Base-by-base conservation (phyloP, 2,113 vertebrate species). In the Plotosus lineatus region DNA sequence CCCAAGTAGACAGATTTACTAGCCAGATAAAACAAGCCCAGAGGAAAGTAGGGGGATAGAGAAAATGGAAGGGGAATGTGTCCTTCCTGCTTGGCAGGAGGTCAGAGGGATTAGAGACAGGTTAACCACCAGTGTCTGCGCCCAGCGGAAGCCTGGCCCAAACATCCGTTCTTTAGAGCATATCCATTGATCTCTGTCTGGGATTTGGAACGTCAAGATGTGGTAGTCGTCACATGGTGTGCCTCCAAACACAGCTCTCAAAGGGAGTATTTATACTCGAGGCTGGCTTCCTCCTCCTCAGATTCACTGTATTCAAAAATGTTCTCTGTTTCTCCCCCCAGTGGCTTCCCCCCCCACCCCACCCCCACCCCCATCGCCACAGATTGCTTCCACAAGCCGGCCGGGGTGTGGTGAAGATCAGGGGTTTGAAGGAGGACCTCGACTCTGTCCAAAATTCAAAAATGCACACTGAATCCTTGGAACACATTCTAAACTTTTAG, bases 141-240 rank as follows among this genome's bases (percentile, higher is more conserved):
- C 79, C 80, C 81, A 84, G 71, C 82, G 66, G 89, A 92, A 89
- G 86, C 77, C 65, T 1, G 79, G 83, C 75, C 87, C 81, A 88
- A 90, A 93, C 88, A 92, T 90, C 87, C 82, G 87, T 89, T 92
- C 89, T 90, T 91, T 84, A 89, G 84, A 86, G 81, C 88, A 75
- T 71, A 86, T 84, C 65, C 87, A 90, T 89, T 89, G 88, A 92
- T 92, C 87, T 88, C 74, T 3, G 69, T 38, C 50, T 75, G 61
- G 46, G 40, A 44, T 73, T 84, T 56, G 33, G 42, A 66, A 77
- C 26, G 65, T 72, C 46, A 51, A 74, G 68, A 65, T n/a, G 60
- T 78, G 40, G 31, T 56, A 28, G 26, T 78, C 63, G 71, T 76
- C 82, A 80, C 53, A 72, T 84, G 82, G 31, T 71, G 28, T 8